phyloP scores from a whole-genome alignment of 2,888 invertebrate genomes.

The Alcis repandata region DNA sequence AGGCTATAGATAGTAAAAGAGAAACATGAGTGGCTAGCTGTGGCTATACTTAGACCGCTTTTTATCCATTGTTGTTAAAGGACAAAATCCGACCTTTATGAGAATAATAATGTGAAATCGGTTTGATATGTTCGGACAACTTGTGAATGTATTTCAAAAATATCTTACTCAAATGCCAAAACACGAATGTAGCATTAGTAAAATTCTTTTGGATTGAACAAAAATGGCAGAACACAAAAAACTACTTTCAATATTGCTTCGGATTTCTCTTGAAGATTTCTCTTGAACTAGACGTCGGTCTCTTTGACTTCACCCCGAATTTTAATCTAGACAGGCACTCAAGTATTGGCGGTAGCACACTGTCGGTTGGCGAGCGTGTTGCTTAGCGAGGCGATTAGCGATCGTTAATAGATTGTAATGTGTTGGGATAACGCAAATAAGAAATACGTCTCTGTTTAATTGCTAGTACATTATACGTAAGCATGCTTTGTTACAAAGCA shows the following conservation, averaged over 20 bases:
- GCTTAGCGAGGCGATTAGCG: background rate
- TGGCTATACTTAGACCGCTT: too few relatives aligned
- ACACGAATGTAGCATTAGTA: slow-evolving; percentile 3
- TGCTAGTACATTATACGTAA: too few relatives aligned
- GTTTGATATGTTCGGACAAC: background rate
- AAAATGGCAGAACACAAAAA: slow-evolving; percentile 11
- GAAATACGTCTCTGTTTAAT: background rate
- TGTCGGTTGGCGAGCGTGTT: background rate
- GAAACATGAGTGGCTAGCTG: too few relatives aligned
- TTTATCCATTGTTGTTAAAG: too few relatives aligned
- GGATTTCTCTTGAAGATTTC: slow-evolving; percentile 11
- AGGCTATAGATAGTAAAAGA: too few relatives aligned
- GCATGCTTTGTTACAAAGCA: too few relatives aligned
- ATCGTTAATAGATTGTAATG: background rate
- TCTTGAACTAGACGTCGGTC: slow-evolving; percentile 13
- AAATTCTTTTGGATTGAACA: background rate
- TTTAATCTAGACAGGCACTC: slow-evolving; percentile 14
- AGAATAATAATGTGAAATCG: too few relatives aligned
- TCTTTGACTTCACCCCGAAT: slow-evolving; percentile 13
- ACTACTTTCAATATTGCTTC: slow-evolving; percentile 16
- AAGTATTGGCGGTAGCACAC: background rate
- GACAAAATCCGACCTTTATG: too few relatives aligned
- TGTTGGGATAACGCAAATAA: background rate
- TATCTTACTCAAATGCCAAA: background rate
- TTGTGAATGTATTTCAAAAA: background rate